phyloP scores from a whole-genome alignment of 2,888 invertebrate genomes.

The Rugalucina vietnamica region DNA sequence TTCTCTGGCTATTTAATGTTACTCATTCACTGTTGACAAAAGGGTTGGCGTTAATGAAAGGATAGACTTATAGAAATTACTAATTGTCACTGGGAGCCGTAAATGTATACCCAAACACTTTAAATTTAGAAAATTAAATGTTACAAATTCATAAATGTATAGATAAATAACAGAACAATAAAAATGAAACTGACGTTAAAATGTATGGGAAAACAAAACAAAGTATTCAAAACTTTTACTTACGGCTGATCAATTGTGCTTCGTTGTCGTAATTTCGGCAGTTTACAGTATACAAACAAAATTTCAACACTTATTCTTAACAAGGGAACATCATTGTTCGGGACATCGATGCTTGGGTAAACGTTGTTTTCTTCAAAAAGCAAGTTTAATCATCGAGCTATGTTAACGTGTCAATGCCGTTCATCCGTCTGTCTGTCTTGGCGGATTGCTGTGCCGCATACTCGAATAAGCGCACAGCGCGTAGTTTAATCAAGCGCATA shows the following conservation, averaged over 20 bases:
- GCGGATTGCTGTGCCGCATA: no score
- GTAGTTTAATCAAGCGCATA: no score
- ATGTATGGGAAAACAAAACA: background rate
- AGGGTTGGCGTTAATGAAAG: background rate
- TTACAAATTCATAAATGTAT: background rate
- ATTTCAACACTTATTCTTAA: background rate
- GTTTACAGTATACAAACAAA: background rate
- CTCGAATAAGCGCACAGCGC: no score
- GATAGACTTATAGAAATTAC: background rate
- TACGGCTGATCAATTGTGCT: background rate
- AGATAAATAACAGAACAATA: background rate
- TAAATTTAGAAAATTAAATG: background rate
- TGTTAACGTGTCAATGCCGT: background rate
- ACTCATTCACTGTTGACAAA: background rate
- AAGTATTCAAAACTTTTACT: background rate
- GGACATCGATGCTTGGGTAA: background rate
- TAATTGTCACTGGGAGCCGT: background rate
- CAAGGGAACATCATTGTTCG: background rate
- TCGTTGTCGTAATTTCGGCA: background rate
- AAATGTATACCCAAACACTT: background rate
- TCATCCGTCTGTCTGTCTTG: no score
- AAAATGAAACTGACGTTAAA: background rate
- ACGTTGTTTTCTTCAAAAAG: background rate
- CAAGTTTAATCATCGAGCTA: background rate
- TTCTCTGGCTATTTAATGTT: background rate